These are phyloP conservation scores for Ectemnius continuus DNA, from an alignment of 2,888 invertebrate genomes.

Conservation along the genomic window DNA sequence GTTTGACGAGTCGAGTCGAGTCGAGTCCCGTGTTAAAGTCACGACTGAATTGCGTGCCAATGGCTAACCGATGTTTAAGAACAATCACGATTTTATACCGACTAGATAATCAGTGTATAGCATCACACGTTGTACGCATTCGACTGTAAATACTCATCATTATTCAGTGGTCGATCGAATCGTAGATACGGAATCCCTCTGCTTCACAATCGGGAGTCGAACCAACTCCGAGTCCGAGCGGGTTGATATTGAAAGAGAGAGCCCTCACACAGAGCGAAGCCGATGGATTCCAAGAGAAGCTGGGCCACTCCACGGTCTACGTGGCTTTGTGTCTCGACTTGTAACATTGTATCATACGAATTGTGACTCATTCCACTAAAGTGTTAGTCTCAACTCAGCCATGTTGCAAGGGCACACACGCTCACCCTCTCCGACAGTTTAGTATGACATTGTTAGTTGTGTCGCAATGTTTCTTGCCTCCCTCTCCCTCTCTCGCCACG, in stretches of 20 bases:
- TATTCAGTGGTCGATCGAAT: constrained; percentile 51
- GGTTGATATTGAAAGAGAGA: too few relatives aligned
- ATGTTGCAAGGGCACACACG: constrained; percentile 41
- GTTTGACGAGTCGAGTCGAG: too few relatives aligned
- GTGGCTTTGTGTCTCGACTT: constrained; percentile 56
- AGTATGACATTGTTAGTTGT: constrained; percentile 79
- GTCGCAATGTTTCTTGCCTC: constrained; percentile 79
- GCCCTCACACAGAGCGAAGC: constrained; percentile 32
- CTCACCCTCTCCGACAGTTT: constrained; percentile 59
- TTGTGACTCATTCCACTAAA: constrained; percentile 21
- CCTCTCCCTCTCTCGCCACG: constrained; percentile 70
- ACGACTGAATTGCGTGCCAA: constrained; percentile 46
- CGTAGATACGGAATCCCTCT: constrained; percentile 39
- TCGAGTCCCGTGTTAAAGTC: constrained; percentile 14
- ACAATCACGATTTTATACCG: constrained; percentile 73
- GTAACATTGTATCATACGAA: constrained; percentile 51
- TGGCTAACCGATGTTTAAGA: constrained; percentile 54
- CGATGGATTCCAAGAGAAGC: constrained; percentile 41
- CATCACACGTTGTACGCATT: constrained; percentile 52
- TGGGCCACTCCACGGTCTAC: constrained; percentile 32
- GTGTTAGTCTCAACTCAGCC: constrained; percentile 40
- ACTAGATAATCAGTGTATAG: constrained; percentile 67
- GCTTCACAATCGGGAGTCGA: constrained; percentile 28
- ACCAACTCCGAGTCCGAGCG: constrained; percentile 10
- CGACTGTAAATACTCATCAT: constrained; percentile 62